These are phyloP conservation scores for Caranx ignobilis DNA, from an alignment of 2,113 vertebrate species.

Conservation along the genomic window DNA sequence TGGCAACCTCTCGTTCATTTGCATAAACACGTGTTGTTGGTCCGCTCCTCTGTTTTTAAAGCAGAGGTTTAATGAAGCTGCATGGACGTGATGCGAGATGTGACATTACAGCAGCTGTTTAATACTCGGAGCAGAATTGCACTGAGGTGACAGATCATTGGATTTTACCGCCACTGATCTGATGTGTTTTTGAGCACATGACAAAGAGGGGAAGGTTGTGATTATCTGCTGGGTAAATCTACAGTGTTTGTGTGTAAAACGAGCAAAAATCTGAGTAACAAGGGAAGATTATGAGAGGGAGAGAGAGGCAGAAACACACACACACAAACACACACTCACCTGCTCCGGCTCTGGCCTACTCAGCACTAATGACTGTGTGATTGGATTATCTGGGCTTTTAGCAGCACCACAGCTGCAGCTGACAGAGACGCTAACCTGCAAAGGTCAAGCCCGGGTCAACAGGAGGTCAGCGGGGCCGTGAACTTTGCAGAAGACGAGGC, in stretches of 20 bases:
- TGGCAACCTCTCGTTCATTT: constrained; percentile 60
- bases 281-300: constrained; percentile 30
- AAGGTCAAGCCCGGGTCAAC: constrained; percentile 73
- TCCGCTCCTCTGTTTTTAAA: not conserved
- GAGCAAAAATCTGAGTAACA: constrained; percentile 18
- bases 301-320: constrained; percentile 13
- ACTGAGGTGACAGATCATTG: constrained; percentile 36
- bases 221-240: constrained; percentile 30
- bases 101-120: constrained; percentile 17
- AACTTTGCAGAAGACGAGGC: constrained; percentile 35
- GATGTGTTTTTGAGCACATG: constrained; percentile 36
- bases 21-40: constrained; percentile 12
- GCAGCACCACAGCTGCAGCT: constrained; percentile 70
- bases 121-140: constrained; percentile 19
- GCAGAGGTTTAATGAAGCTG: constrained; percentile 37
- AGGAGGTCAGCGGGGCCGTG: constrained; percentile 49
- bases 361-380: constrained; percentile 76
- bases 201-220: not conserved
- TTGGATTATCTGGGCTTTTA: constrained; percentile 80
- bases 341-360: constrained; percentile 59
- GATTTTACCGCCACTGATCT: constrained; percentile 59
- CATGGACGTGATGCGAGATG: not conserved
- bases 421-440: constrained; percentile 68
- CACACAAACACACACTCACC: constrained; percentile 54
- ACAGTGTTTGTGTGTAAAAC: constrained; percentile 25